A percentile compares a stretch with the other conserved stretches of the same genome.
These are phyloP conservation scores for Limnothrissa miodon DNA, from an alignment of 2,113 vertebrate genomes.

Conservation along the genomic window DNA sequence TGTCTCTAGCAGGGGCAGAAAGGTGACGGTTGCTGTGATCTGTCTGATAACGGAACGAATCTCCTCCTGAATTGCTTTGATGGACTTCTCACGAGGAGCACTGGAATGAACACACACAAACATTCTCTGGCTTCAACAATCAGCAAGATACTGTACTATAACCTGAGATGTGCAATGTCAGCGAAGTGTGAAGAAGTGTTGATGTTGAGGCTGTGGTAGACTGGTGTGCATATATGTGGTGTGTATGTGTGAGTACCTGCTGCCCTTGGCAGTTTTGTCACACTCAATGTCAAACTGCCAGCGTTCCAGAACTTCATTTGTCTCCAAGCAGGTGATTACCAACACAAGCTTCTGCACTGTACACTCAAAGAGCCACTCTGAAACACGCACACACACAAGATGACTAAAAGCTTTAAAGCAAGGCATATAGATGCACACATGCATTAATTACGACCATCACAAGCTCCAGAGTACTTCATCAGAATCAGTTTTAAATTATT, in stretches of 20 bases:
- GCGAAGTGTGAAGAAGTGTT: too few relatives aligned
- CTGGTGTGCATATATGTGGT: not conserved
- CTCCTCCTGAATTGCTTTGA: conserved; percentile 94
- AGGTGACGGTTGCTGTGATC: conserved; percentile 92
- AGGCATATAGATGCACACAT: conserved; percentile 73
- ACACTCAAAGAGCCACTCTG: conserved; percentile 93
- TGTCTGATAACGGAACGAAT: conserved; percentile 94
- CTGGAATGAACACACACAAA: conserved; percentile 63
- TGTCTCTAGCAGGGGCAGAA: conserved; percentile 88
- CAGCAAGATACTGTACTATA: too few relatives aligned
- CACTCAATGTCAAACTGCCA: conserved; percentile 98
- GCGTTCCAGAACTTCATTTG: conserved; percentile 86
- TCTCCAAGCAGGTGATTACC: conserved; percentile 89
- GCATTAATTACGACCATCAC: too few relatives aligned
- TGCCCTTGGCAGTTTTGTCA: conserved; percentile 85
- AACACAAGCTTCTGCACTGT: conserved; percentile 91
- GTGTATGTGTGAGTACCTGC: conserved; percentile 65
- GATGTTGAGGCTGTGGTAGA: too few relatives aligned
- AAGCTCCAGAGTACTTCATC: too few relatives aligned
- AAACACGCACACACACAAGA: conserved; percentile 39
- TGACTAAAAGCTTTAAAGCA: not conserved
- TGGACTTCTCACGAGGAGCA: conserved; percentile 85
- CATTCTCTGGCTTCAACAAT: too few relatives aligned
- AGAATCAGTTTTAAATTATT: too few relatives aligned
- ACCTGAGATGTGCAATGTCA: not conserved